Evolutionary conservation across 2,888 invertebrate species (phyloP).

Genomic region (Agrypnus murinus): DNA sequence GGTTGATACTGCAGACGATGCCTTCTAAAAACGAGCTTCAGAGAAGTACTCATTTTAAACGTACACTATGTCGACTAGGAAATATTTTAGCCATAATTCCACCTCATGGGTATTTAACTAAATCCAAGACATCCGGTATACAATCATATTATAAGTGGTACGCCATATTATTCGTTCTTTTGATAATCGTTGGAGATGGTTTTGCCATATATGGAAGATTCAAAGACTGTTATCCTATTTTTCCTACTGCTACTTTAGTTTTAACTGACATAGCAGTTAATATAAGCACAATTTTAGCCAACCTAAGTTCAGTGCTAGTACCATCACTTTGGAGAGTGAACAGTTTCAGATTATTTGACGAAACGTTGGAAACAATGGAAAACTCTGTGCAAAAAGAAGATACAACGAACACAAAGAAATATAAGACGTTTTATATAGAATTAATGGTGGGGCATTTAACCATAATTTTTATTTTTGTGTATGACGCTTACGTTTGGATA

Average conservation of each 20-base stretch:
- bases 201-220: constrained; percentile 10
- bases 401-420: too few species aligned
- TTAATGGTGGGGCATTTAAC: constrained; percentile 2
- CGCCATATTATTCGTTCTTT: not conserved
- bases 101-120: not conserved
- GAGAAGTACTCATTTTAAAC: not conserved
- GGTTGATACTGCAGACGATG: too few species aligned
- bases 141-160: not conserved
- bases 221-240: not conserved
- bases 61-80: not conserved
- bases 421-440: not conserved
- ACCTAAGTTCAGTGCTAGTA: not conserved
- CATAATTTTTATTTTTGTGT: not conserved
- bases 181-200: not conserved
- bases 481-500: constrained; percentile 33
- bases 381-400: not conserved
- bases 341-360: not conserved
- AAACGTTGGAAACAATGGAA: not conserved
- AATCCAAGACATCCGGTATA: not conserved
- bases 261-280: constrained; percentile 4
- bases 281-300: not conserved
- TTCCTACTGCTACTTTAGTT: not conserved
- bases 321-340: not conserved
- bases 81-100: not conserved
- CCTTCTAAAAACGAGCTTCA: too few species aligned